Conservation (phyloP, 1,140 invertebrate genomes). For the Drosophila kanapiae region DNA sequence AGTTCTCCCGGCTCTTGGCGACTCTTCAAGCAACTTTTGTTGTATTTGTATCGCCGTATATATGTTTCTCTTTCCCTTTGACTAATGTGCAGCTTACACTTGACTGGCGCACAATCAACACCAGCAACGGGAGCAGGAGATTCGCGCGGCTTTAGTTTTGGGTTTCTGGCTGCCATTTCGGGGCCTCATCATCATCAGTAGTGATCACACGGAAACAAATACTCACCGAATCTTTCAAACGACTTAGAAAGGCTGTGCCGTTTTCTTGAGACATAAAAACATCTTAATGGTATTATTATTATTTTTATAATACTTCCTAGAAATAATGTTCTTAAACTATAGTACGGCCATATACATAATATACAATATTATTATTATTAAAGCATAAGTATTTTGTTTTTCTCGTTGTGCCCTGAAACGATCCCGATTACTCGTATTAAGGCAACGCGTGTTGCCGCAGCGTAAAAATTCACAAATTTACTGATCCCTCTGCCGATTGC, state of each 20-base stretch:
- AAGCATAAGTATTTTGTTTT: neutral
- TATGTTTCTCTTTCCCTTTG: slow-evolving; percentile 51
- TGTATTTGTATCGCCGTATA: slow-evolving; percentile 1
- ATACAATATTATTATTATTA: neutral
- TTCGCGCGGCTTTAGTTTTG: slow-evolving; percentile 22
- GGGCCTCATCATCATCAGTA: slow-evolving; percentile 34
- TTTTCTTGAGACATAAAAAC: too few species aligned
- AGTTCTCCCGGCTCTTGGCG: slow-evolving; percentile 48
- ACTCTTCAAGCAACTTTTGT: slow-evolving; percentile 10
- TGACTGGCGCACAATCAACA: slow-evolving; percentile 83
- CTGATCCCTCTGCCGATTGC: slow-evolving; percentile 67
- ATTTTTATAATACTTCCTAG: too few species aligned
- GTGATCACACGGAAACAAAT: slow-evolving; percentile 15
- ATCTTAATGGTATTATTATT: too few species aligned
- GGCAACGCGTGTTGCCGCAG: slow-evolving; percentile 64
- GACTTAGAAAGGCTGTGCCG: neutral
- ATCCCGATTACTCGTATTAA: slow-evolving; percentile 74
- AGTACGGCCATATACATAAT: too few species aligned
- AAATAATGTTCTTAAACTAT: too few species aligned
- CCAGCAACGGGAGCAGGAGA: slow-evolving; percentile 60
- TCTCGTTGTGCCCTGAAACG: slow-evolving; percentile 6
- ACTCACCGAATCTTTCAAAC: neutral
- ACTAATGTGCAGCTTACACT: slow-evolving; percentile 83
- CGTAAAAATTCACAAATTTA: slow-evolving; percentile 80
- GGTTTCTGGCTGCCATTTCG: slow-evolving; percentile 12